Conservation (phyloP, 2,888 invertebrate species). For the Nycteola revayana region DNA sequence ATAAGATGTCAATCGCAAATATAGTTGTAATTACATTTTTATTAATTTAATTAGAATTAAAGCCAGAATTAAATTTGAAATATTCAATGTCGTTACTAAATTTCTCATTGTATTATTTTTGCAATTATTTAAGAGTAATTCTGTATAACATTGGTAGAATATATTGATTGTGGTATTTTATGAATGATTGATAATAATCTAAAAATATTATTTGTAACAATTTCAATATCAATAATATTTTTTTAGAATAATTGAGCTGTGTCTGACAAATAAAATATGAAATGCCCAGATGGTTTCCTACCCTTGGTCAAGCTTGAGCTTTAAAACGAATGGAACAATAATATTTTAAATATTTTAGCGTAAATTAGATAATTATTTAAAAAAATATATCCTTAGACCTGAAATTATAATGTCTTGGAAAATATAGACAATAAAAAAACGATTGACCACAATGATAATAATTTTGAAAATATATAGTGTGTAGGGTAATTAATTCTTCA, state of each 20-base stretch:
- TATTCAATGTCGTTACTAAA: too few species aligned
- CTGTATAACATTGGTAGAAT: too few species aligned
- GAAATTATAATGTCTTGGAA: constrained; percentile 8
- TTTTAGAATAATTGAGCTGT: constrained; percentile 70
- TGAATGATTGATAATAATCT: too few species aligned
- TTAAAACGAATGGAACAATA: constrained; percentile 35
- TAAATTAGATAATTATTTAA: constrained; percentile 18
- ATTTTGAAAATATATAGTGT: constrained; percentile 52
- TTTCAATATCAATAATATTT: too few species aligned
- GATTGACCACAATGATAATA: constrained; percentile 61
- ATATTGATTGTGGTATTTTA: too few species aligned
- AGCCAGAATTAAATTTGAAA: too few species aligned
- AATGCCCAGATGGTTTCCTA: constrained; percentile 20
- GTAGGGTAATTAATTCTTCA: constrained; percentile 31
- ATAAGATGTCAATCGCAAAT: constrained; percentile 78
- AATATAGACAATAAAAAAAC: constrained; percentile 61
- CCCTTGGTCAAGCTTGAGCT: constrained; percentile 34
- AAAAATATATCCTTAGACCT: constrained; percentile 10
- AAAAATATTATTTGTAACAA: too few species aligned
- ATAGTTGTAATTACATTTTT: too few species aligned
- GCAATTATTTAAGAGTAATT: too few species aligned
- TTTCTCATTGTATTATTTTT: too few species aligned
- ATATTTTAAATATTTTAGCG: constrained; percentile 23
- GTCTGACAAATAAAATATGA: constrained; percentile 71
- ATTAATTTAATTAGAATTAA: too few species aligned